Conservation (phyloP, 2,113 vertebrate species). For the Delphinapterus leucas region DNA sequence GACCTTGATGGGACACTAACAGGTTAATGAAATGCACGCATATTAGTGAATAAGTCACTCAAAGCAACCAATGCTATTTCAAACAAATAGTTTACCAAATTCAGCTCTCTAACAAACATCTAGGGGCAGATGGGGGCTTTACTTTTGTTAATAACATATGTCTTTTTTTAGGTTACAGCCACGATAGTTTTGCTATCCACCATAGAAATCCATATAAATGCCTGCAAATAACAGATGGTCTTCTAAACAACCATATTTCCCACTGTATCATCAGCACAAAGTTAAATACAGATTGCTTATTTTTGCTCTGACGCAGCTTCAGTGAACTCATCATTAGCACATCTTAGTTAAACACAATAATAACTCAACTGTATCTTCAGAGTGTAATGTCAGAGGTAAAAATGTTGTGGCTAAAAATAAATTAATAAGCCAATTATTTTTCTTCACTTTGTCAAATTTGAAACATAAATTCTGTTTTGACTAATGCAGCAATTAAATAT, state of each 20-base stretch:
- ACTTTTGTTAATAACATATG: constrained; percentile 31
- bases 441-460: constrained; percentile 67
- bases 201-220: not conserved
- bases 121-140: not conserved
- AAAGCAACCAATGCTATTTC: not conserved
- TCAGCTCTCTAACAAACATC: constrained; percentile 18
- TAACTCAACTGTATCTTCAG: constrained; percentile 56
- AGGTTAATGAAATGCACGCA: not conserved
- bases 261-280: constrained; percentile 63
- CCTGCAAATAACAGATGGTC: constrained; percentile 56
- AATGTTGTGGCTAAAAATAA: constrained; percentile 43
- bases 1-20: not conserved
- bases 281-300: constrained; percentile 52
- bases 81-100: constrained; percentile 21
- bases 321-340: constrained; percentile 64
- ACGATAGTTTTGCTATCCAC: not conserved
- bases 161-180: constrained; percentile 27
- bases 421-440: constrained; percentile 72
- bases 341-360: constrained; percentile 55
- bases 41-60: not conserved
- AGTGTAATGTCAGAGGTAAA: constrained; percentile 47
- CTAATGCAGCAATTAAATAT: constrained; percentile 64
- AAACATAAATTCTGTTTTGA: constrained; percentile 67
- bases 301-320: constrained; percentile 47
- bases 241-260: constrained; percentile 67